Conservation (phyloP, 2,113 vertebrate genomes). For the Pagrus major region DNA sequence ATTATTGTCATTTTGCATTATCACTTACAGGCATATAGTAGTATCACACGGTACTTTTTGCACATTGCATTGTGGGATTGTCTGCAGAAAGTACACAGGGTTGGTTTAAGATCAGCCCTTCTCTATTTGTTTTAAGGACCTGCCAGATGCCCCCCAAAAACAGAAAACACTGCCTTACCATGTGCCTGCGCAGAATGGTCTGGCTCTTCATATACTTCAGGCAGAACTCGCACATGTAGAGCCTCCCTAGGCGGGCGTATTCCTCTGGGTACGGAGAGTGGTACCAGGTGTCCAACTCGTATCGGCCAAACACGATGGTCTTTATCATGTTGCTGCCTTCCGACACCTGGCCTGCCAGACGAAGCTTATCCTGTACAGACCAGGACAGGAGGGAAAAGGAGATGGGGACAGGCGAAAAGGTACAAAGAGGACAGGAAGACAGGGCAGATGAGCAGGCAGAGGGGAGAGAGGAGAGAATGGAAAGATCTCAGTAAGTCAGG, state of each 20-base stretch:
- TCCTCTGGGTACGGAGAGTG: conserved; percentile 98
- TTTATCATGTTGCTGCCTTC: conserved; percentile 99
- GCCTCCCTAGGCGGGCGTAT: conserved; percentile 95
- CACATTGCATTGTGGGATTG: not conserved
- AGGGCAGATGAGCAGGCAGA: conserved; percentile 17
- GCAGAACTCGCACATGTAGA: conserved; percentile 99
- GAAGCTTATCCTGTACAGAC: conserved; percentile 90
- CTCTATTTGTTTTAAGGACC: not conserved
- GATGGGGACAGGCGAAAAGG: not conserved
- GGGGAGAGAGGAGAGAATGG: conserved; percentile 4
- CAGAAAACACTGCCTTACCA: conserved; percentile 83
- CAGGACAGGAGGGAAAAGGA: conserved; percentile 30
- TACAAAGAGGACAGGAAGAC: conserved; percentile 12
- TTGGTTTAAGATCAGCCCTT: not conserved
- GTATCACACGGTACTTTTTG: not conserved
- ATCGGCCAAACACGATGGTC: conserved; percentile 95
- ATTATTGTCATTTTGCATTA: not conserved
- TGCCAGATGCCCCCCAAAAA: not conserved
- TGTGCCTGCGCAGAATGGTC: conserved; percentile 95
- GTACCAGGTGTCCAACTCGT: conserved; percentile 98
- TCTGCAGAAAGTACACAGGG: too few relatives aligned
- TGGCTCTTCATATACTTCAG: conserved; percentile 99
- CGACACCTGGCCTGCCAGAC: conserved; percentile 93
- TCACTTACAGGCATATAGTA: too few relatives aligned
- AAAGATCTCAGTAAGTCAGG: conserved; percentile 44